A percentile compares a stretch with the other conserved stretches of the same genome.
Evolutionary conservation across 1,140 invertebrate genomes (phyloP).

Genomic region (Goniozus legneri): DNA sequence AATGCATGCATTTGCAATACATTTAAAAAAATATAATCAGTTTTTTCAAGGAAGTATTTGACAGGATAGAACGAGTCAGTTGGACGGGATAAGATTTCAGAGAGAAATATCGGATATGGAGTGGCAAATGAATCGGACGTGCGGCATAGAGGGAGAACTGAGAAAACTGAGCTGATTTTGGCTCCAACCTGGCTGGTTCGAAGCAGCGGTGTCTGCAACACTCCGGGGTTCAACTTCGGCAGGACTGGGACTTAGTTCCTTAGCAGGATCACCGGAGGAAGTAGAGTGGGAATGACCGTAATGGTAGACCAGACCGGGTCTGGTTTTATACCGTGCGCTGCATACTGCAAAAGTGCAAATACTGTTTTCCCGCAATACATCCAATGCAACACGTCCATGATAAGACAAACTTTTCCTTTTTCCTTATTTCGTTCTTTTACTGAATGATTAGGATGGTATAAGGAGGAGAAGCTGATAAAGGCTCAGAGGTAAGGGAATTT

Average conservation of each 20-base stretch:
- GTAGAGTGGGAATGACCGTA: constrained; percentile 87
- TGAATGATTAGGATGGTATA: constrained; percentile 9
- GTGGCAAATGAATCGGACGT: constrained; percentile 6
- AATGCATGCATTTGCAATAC: constrained; percentile 37
- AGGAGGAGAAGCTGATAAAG: constrained; percentile 17
- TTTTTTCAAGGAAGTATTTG: constrained; percentile 3
- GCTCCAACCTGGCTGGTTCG: constrained; percentile 56
- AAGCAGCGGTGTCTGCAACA: constrained; percentile 54
- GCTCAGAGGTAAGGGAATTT: constrained; percentile 30
- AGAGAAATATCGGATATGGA: constrained; percentile 5
- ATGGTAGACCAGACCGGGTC: constrained; percentile 95
- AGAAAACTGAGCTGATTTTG: constrained; percentile 54
- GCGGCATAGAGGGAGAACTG: constrained; percentile 28
- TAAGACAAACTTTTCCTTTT: constrained; percentile 30
- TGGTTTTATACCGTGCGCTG: constrained; percentile 94
- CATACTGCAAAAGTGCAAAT: constrained; percentile 76
- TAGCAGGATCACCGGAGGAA: constrained; percentile 57
- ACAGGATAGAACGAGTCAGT: not conserved
- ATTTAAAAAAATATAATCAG: constrained; percentile 20
- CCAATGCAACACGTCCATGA: constrained; percentile 50
- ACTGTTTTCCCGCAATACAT: constrained; percentile 56
- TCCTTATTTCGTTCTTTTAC: too few relatives aligned
- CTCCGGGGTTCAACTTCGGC: constrained; percentile 55
- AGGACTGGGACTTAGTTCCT: constrained; percentile 57
- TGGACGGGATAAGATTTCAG: constrained; percentile 16